These are phyloP conservation scores for Lathamus discolor DNA, from an alignment of 2,113 vertebrate species.

Conservation along the genomic window DNA sequence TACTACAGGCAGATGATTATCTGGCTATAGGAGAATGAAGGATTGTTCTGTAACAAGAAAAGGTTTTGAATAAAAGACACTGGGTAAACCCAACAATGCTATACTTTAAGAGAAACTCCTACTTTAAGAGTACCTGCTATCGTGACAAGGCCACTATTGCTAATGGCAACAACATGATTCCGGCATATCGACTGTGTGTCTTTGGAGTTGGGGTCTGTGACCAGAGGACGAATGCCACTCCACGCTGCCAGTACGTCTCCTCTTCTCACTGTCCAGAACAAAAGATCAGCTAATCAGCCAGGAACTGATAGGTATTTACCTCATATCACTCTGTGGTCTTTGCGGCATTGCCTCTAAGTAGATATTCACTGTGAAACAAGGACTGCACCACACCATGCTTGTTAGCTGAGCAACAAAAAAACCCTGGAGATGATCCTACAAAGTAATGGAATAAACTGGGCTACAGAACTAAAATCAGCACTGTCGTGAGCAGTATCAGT, in stretches of 20 bases:
- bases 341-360: background rate
- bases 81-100: background rate
- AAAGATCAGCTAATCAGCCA: background rate
- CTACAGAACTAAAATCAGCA: background rate
- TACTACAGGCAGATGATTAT: too few relatives aligned
- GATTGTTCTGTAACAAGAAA: too few relatives aligned
- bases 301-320: background rate
- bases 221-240: constrained; percentile 97
- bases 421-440: background rate
- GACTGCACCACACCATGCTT: background rate
- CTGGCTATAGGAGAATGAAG: accelerated
- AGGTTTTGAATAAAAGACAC: accelerated
- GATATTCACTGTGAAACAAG: background rate
- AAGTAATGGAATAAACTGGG: background rate
- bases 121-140: constrained; percentile 84
- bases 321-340: accelerated
- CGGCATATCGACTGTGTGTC: constrained; percentile 96
- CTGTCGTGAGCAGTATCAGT: accelerated
- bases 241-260: constrained; percentile 96
- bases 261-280: constrained; percentile 83
- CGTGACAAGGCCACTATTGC: constrained; percentile 88
- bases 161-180: constrained; percentile 90
- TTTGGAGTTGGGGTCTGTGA: constrained; percentile 92
- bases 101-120: accelerated
- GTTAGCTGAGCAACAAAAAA: background rate